These are phyloP conservation scores for Dermatophagoides farinae DNA, from an alignment of 1,140 invertebrate genomes.

Conservation along the genomic window DNA sequence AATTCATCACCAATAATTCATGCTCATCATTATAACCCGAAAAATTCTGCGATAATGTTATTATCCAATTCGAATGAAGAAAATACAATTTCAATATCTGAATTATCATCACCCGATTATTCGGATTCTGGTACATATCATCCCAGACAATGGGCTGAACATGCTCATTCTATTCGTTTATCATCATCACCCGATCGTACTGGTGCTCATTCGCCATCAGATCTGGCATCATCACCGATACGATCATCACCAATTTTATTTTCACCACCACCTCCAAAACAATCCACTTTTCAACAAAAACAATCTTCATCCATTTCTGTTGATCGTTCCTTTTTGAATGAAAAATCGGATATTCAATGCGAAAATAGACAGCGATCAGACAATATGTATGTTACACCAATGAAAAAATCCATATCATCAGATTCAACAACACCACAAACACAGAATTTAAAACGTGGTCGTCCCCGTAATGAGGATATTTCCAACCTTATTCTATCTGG, in stretches of 20 bases:
- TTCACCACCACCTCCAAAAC: background rate
- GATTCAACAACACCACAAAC: background rate
- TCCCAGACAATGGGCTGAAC: slow-evolving; percentile 1
- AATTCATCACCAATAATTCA: too few relatives aligned
- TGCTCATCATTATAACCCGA: too few relatives aligned
- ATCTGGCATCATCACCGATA: background rate
- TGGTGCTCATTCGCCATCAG: background rate
- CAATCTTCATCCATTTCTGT: too few relatives aligned
- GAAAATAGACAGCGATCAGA: background rate
- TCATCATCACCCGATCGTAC: background rate
- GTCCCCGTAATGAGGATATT: slow-evolving; percentile 49
- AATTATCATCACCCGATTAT: background rate
- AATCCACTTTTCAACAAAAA: too few relatives aligned
- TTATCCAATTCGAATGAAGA: too few relatives aligned
- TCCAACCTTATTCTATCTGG: slow-evolving; percentile 48
- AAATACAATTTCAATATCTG: too few relatives aligned
- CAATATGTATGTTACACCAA: background rate
- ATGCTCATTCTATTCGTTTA: background rate
- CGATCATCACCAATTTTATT: background rate
- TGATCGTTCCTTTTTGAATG: too few relatives aligned
- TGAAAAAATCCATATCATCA: background rate
- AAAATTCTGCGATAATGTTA: too few relatives aligned
- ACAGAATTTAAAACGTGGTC: slow-evolving; percentile 29
- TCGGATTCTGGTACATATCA: background rate
- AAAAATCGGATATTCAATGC: too few relatives aligned